Percentiles rank a stretch among this genome's conserved stretches.
These are phyloP conservation scores for Eueremaeus valkanovi DNA, from an alignment of 2,888 invertebrate species.

Conservation along the genomic window DNA sequence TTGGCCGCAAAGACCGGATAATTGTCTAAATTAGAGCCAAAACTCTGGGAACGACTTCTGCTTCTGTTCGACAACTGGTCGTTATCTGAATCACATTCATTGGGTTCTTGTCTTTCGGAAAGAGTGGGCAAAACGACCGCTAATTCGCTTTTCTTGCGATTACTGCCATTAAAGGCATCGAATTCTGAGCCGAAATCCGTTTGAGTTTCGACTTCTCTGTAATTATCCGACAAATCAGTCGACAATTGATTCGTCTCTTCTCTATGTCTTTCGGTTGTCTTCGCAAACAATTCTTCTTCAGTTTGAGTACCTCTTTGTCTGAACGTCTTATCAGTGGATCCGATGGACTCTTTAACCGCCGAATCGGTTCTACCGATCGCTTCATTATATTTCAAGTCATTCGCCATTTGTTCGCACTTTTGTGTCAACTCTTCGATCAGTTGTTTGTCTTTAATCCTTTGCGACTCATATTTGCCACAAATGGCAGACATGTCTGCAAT, in stretches of 20 bases:
- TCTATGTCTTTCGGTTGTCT: not conserved
- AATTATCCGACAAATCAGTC: not conserved
- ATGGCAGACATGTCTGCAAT: constrained; percentile 37
- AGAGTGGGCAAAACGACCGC: constrained; percentile 7
- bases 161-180: not conserved
- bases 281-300: not conserved
- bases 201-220: not conserved
- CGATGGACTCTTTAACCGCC: not conserved
- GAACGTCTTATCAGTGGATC: not conserved
- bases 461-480: constrained; percentile 41
- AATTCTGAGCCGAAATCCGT: not conserved
- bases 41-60: not conserved
- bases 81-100: not conserved
- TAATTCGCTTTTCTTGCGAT: constrained; percentile 26
- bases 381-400: not conserved
- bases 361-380: not conserved
- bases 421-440: constrained; percentile 23
- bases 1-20: not conserved
- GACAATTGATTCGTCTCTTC: not conserved
- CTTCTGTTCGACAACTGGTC: not conserved
- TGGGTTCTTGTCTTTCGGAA: not conserved
- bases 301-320: constrained; percentile 6
- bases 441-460: constrained; percentile 26
- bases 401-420: constrained; percentile 22
- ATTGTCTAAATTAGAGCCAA: not conserved